Base-by-base conservation (phyloP, 2,113 vertebrate genomes). In the Phalacrocorax carbo region DNA sequence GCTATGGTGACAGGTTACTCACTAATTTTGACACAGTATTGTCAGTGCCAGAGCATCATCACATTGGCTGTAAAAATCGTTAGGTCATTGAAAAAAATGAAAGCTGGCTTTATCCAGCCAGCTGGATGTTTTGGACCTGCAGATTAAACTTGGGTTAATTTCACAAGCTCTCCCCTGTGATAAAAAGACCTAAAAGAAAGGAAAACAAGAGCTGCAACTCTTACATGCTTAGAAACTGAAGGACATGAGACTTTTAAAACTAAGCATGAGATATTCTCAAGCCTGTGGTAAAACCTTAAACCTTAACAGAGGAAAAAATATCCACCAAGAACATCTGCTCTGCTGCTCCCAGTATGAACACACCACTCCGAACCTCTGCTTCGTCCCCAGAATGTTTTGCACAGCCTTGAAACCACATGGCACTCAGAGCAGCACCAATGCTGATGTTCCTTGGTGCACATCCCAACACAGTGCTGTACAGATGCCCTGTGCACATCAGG, bases 401-500 rank as follows among this genome's bases (percentile, higher is more conserved):
- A 23, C 3, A 1, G 4, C 22, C 32, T 64, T 0, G 0, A 64
- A 52, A 36, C 8, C 51, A 11, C 12, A 2, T 0, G 1, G 8
- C 14, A 7, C 57, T 44, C 29, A 4, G 44, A 84, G 69, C 7
- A 3, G 68, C 57, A 46, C 0, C 48, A 13, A 1, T 6, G 25
- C 40, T 8, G 7, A 49, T 6, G 36, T 40, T 58, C 40, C 13
- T 7, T 7, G 32, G 18, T 21, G 62, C 70, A 40, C 34, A 36
- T 15, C 32, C 49, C 65, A 8, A 5, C 5, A 11, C 0, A 1
- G 38, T 5, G 36, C 18, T 49, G n/a, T 30, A 29, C 12, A 21
- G 65, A 19, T 1, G 5, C 15, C 48, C 40, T 8, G 2, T 0
- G 1, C 1, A 6, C 69, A 42, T 61, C 23, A 26, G 34, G 27